phyloP scores from a whole-genome alignment of 2,888 invertebrate species.

The Eurytoma californica region DNA sequence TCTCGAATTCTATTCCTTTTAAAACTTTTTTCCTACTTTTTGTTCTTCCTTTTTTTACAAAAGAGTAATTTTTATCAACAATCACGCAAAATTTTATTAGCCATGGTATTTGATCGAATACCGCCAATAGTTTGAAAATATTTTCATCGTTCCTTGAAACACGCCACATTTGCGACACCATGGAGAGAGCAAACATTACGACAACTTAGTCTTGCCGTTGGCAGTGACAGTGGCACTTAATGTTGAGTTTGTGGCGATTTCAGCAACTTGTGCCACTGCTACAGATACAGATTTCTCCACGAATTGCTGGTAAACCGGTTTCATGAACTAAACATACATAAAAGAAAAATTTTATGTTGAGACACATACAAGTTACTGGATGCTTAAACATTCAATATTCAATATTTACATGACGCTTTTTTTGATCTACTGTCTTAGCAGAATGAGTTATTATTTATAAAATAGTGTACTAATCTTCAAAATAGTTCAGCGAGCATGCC shows the following conservation, averaged over 20 bases:
- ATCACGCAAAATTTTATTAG: slow-evolving; percentile 41
- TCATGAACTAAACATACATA: slow-evolving; percentile 82
- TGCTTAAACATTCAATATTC: slow-evolving; percentile 37
- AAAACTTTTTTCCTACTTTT: slow-evolving; percentile 35
- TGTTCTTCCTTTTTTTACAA: slow-evolving; percentile 16
- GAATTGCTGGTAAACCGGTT: slow-evolving; percentile 87
- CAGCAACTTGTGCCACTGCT: slow-evolving; percentile 87
- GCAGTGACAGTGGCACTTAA: slow-evolving; percentile 71
- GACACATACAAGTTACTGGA: neutral
- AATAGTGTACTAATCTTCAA: slow-evolving; percentile 43
- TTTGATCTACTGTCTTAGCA: slow-evolving; percentile 43
- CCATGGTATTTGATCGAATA: slow-evolving; percentile 44
- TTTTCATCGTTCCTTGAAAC: slow-evolving; percentile 51
- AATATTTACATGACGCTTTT: slow-evolving; percentile 53
- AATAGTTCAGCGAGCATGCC: slow-evolving; percentile 42
- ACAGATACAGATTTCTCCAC: slow-evolving; percentile 89
- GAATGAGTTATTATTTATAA: slow-evolving; percentile 44
- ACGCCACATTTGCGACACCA: slow-evolving; percentile 41
- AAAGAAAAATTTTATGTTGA: slow-evolving; percentile 12
- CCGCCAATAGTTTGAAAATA: slow-evolving; percentile 46
- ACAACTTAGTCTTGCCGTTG: slow-evolving; percentile 81
- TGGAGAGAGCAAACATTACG: slow-evolving; percentile 76
- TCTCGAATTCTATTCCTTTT: slow-evolving; percentile 18
- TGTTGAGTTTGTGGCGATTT: slow-evolving; percentile 79
- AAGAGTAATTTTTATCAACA: slow-evolving; percentile 48